Conservation (phyloP, 2,113 vertebrate genomes). For the Ranitomeya variabilis region DNA sequence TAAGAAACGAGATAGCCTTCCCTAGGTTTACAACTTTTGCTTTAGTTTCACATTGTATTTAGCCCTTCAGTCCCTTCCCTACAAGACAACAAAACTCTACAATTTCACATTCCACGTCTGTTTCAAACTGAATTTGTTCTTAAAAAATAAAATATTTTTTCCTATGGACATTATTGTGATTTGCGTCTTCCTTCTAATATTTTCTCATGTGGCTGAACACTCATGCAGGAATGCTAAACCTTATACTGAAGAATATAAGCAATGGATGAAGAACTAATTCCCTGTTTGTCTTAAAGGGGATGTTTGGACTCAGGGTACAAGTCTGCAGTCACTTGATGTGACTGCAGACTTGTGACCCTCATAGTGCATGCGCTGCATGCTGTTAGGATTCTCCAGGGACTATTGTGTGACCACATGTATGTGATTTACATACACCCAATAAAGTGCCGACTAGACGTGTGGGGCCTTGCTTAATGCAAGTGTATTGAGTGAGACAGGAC, state of each 20-base stretch:
- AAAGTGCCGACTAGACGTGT: too few relatives aligned
- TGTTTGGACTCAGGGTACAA: too few relatives aligned
- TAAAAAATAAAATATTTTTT: conserved; percentile 99
- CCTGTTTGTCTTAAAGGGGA: too few relatives aligned
- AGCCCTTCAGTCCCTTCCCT: conserved; percentile 65
- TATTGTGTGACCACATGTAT: too few relatives aligned
- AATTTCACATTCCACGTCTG: conserved; percentile 97
- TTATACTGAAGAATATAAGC: neutral
- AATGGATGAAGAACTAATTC: too few relatives aligned
- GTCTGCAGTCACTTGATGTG: too few relatives aligned
- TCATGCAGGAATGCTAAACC: neutral
- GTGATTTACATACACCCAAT: too few relatives aligned
- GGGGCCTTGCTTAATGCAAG: too few relatives aligned
- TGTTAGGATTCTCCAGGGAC: too few relatives aligned
- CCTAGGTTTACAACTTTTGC: conserved; percentile 78
- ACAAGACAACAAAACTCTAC: conserved; percentile 79
- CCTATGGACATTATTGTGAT: conserved; percentile 88
- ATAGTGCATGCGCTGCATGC: too few relatives aligned
- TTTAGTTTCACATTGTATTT: conserved; percentile 83
- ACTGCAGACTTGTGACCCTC: too few relatives aligned
- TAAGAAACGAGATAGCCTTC: conserved; percentile 77
- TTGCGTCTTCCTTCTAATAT: neutral
- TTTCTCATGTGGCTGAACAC: neutral
- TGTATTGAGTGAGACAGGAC: too few relatives aligned
- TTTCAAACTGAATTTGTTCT: conserved; percentile 99